These are phyloP conservation scores for Mobula birostris DNA, from an alignment of 2,113 vertebrate genomes.

Conservation along the genomic window DNA sequence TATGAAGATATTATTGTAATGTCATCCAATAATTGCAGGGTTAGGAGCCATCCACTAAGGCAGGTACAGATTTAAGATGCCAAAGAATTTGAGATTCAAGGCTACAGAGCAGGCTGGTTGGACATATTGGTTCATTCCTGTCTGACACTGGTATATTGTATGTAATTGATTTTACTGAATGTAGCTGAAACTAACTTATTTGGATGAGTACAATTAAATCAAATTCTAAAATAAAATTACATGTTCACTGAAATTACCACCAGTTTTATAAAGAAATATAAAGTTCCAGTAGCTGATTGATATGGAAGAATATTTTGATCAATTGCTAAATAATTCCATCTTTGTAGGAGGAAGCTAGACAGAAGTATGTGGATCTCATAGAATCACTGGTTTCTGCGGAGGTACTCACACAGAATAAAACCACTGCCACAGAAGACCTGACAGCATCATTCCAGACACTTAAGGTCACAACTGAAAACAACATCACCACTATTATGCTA, in stretches of 20 bases:
- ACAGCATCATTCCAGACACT: conserved; percentile 54
- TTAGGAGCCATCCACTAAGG: no score
- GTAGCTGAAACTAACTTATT: neutral
- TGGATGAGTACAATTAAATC: neutral
- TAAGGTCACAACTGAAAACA: conserved; percentile 63
- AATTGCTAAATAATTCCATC: no score
- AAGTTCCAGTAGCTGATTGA: neutral
- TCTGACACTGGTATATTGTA: no score
- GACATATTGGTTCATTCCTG: no score
- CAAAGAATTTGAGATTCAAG: no score
- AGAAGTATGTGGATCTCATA: conserved; percentile 74
- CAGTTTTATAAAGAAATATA: neutral
- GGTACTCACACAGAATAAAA: conserved; percentile 44
- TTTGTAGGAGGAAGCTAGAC: conserved; percentile 70
- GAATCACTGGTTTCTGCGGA: conserved; percentile 60
- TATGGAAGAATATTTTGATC: neutral
- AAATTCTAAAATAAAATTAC: neutral
- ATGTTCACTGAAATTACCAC: neutral
- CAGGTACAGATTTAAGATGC: no score
- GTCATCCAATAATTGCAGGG: neutral
- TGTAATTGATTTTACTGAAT: neutral
- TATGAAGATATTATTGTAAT: neutral
- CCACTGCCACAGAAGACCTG: conserved; percentile 42
- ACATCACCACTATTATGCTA: conserved; percentile 79
- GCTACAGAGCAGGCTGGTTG: no score